Evolutionary conservation across 2,113 vertebrate species (phyloP), one percentile per base, ranked within the genome.

Genomic region (Bettongia penicillata): DNA sequence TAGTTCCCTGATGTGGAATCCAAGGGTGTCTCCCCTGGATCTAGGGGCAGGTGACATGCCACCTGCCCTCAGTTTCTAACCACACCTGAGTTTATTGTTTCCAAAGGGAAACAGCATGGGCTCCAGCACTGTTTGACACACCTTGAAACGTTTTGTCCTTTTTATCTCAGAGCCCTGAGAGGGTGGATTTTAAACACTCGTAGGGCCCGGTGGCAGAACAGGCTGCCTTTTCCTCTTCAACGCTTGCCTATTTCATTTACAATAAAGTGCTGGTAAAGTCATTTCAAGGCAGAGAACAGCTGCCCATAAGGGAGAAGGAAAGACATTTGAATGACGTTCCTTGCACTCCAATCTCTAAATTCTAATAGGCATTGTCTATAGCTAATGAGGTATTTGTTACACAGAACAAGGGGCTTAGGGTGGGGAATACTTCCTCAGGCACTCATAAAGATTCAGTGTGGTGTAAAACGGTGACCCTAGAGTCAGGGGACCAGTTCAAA

Each of bases 271-370:
- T 89, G 61, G 77, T 43, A 51, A 23, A 0, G 0, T 92, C 92
- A 95, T 93, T 51, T 94, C 77, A 93, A 93, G 92, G 61, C 31
- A 92, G 24, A 25, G 91, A 31, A 51, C 43, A 95, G n/a, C 61
- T 22, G 11, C 23, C 31, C 22, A 26, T 89, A 57, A 43, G 84
- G 3, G 53, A 84, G 14, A 57, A 51, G 53, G 48, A 93, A 10
- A 12, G 5, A 22, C 43, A 51, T 91, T 93, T 84, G 89, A 50
- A 57, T 94, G 84, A 16, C 93, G 2, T 8, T 24, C 68, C 3
- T 0, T 16, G 3, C 55, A 48, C 43, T 43, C n/a, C 11, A 3
- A 2, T 49, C 91, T 93, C 55, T 10, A 51, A 51, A 26, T 90
- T 90, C 90, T 28, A 90, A 90, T 50, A 26, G 90, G 48, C 48